Percentiles rank a stretch among this genome's conserved stretches.
Evolutionary conservation across 2,797 vertebrate genomes (phyloP).

Genomic region (Numenius phaeopus): DNA sequence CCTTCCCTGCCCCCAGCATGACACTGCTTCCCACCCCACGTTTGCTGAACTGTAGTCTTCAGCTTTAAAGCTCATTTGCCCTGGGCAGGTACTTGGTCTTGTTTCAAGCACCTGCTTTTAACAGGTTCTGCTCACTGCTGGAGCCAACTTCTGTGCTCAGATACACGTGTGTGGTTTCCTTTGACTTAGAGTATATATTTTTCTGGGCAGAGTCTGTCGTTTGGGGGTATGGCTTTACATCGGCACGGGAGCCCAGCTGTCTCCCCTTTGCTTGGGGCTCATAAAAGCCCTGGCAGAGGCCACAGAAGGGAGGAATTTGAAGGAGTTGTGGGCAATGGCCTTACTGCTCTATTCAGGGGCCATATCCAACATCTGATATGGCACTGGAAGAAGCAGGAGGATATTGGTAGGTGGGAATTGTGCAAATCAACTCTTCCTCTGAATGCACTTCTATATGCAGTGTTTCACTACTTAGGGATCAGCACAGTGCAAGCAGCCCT

Average conservation of each 20-base stretch:
- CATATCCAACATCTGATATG: fast-evolving
- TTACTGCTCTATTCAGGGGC: neutral
- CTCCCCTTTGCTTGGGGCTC: neutral
- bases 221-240: neutral
- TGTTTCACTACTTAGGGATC: neutral
- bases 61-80: neutral
- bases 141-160: neutral
- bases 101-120: neutral
- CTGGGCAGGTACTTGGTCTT: neutral
- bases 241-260: fast-evolving
- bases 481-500: neutral
- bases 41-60: neutral
- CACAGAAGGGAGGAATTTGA: neutral
- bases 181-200: neutral
- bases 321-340: neutral
- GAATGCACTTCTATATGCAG: neutral
- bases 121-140: neutral
- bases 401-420: neutral
- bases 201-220: neutral
- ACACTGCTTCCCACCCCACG: neutral
- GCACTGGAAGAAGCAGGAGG: neutral
- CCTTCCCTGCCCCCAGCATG: neutral
- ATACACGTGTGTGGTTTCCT: neutral
- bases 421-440: neutral
- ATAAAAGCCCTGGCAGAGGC: neutral